Conservation (phyloP, 2,797 vertebrate species). For the Sternotherus odoratus region DNA sequence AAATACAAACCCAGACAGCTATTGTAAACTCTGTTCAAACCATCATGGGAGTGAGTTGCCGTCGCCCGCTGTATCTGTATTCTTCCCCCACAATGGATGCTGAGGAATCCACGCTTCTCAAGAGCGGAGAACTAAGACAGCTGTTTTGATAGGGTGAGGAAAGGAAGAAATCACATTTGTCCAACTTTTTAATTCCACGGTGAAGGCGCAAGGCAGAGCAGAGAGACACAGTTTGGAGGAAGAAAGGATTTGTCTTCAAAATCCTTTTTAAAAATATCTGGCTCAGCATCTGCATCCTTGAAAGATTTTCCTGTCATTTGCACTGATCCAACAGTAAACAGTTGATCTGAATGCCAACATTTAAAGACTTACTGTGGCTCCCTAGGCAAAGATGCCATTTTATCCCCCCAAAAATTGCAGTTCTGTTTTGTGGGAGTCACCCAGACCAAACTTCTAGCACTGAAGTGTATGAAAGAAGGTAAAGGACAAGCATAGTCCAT, state of each 20-base stretch:
- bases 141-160: background rate
- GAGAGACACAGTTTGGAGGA: background rate
- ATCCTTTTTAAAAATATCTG: background rate
- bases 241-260: background rate
- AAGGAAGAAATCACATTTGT: background rate
- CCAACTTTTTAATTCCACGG: background rate
- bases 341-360: background rate
- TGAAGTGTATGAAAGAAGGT: background rate
- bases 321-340: background rate
- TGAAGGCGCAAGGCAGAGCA: background rate
- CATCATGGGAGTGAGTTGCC: background rate
- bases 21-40: background rate
- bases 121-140: background rate
- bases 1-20: background rate
- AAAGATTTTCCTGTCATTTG: background rate
- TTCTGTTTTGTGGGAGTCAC: background rate
- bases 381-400: background rate
- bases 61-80: background rate
- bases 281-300: background rate
- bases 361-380: background rate
- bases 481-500: background rate
- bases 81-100: background rate
- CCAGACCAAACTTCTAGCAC: background rate
- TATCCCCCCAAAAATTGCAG: background rate
- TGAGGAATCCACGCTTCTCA: background rate